Conservation (phyloP, 1,140 invertebrate species). For the Steinernema khuongi region DNA sequence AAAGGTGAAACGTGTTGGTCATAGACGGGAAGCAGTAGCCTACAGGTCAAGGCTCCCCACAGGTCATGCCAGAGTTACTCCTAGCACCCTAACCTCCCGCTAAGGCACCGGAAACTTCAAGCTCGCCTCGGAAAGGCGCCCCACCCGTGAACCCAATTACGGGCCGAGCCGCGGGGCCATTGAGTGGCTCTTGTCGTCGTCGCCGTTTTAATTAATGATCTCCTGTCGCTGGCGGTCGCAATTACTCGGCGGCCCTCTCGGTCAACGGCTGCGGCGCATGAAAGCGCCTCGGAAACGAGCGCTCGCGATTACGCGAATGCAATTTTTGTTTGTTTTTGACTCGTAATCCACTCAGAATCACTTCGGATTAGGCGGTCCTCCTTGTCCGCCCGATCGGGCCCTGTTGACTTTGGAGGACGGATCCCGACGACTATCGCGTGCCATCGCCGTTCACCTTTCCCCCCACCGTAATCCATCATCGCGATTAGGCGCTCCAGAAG, state of each 20-base stretch:
- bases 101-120: too few species aligned
- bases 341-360: constrained; percentile 12
- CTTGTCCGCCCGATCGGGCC: not conserved
- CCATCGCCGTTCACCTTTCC: not conserved
- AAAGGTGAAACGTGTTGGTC: too few species aligned
- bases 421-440: not conserved
- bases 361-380: not conserved
- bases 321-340: constrained; percentile 11
- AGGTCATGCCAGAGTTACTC: too few species aligned
- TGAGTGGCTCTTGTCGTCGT: not conserved
- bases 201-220: constrained; percentile 14
- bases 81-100: too few species aligned
- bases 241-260: not conserved
- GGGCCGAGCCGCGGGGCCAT: too few species aligned
- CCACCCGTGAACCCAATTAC: not conserved
- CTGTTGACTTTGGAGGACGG: not conserved
- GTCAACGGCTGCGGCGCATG: not conserved
- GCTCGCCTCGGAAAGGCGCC: not conserved
- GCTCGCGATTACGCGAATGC: not conserved
- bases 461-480: not conserved
- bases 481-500: not conserved
- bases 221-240: not conserved
- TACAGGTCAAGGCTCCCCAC: too few species aligned
- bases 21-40: too few species aligned
- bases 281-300: not conserved